A percentile compares a stretch with the other conserved stretches of the same genome.
These are phyloP conservation scores for Daubentonia madagascariensis DNA, from an alignment of 2,113 vertebrate species.

Conservation along the genomic window DNA sequence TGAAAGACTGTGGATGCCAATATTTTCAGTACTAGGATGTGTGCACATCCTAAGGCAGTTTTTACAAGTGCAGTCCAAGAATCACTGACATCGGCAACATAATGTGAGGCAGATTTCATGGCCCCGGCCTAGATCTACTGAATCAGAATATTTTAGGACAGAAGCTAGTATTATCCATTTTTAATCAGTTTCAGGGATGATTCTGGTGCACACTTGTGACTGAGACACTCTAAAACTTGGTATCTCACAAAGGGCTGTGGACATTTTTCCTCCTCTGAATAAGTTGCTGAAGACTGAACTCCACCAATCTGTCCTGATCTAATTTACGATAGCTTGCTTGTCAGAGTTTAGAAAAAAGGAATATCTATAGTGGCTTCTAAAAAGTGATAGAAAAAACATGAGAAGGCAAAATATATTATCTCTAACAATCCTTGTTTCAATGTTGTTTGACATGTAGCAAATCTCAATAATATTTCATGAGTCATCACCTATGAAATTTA, in stretches of 20 bases:
- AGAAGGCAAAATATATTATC: not conserved
- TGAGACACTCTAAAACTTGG: not conserved
- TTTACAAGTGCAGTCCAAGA: not conserved
- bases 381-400: not conserved
- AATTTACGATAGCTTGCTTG: not conserved
- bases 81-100: not conserved
- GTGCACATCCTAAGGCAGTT: not conserved
- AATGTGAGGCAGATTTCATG: not conserved
- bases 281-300: not conserved
- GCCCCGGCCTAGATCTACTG: not conserved
- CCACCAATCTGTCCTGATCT: not conserved
- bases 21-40: not conserved
- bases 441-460: not conserved
- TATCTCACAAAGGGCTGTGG: not conserved
- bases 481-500: not conserved
- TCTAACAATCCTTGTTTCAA: not conserved
- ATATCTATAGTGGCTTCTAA: not conserved
- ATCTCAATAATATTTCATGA: not conserved
- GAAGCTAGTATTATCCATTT: not conserved
- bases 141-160: not conserved
- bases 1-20: not conserved
- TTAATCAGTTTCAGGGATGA: not conserved
- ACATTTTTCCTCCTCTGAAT: not conserved
- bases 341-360: not conserved
- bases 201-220: not conserved